Evolutionary conservation across 2,797 vertebrate genomes (phyloP), one percentile per base, ranked within the genome.

Genomic region (Gambusia yucatana): DNA sequence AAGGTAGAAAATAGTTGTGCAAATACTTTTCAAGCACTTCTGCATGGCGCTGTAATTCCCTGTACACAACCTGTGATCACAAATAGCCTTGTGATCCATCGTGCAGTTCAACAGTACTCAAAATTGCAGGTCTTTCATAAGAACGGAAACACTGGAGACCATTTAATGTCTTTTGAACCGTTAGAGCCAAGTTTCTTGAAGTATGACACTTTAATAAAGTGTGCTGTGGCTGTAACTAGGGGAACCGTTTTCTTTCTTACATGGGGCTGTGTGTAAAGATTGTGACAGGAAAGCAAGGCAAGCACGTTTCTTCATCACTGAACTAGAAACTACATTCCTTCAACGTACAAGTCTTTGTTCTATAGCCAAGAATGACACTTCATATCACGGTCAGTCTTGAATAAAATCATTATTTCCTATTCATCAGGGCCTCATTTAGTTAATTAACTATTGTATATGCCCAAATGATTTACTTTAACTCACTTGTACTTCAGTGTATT

Each of bases 151-250:
- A 71, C 17, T 16, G 7, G 57, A 50, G 33, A 76, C 48, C 47
- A 10, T 59, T 77, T 6, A 44, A 77, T 71, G 79, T 76, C 28
- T 70, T 36, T 85, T 63, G 6, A 28, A 63, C 55, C 20, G 69
- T 77, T 82, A 17, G 0, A 77, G 69, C 52, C 72, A 82, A 44
- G 79, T 84, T 83, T 73, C 20, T 17, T 6, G 17, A 79, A 74
- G 33, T 70, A n/a, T 52, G 48, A n/a, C 25, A 30, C 73, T 72
- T 75, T 36, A 79, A 55, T 86, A 70, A 77, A 69, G 25, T 25
- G 28, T 41, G 73, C 41, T 44, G 39, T 14, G 39, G 36, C 50
- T 80, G 75, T 20, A 73, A 74, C 72, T 55, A 25, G 30, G 11
- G 57, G 39, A 39, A 22, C 30, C 30, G n/a, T 11, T 30, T 48